A percentile compares a stretch with the other conserved stretches of the same genome.
These are phyloP conservation scores for Lagorchestes hirsutus DNA, from an alignment of 2,797 vertebrate species.

Conservation along the genomic window DNA sequence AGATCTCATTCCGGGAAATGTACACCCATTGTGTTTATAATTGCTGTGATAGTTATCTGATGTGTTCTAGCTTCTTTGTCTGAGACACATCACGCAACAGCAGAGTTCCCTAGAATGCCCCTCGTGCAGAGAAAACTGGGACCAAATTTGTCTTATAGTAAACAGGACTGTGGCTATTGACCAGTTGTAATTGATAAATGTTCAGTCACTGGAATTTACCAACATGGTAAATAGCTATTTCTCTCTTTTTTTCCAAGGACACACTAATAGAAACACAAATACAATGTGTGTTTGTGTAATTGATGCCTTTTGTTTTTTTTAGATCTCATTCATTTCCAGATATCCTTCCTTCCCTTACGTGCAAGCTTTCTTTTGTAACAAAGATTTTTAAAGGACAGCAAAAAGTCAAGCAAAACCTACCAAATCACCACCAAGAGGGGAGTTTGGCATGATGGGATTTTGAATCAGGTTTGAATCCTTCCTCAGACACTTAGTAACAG, in stretches of 20 bases:
- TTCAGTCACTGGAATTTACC: neutral
- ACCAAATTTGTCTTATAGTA: neutral
- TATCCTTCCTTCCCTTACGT: neutral
- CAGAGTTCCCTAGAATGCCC: neutral
- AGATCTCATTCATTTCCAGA: neutral
- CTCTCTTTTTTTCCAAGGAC: neutral
- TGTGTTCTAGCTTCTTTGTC: conserved; percentile 66
- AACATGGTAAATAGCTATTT: neutral
- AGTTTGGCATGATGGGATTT: neutral
- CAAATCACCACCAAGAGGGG: neutral
- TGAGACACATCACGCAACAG: conserved; percentile 70
- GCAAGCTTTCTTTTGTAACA: neutral
- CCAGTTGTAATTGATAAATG: neutral
- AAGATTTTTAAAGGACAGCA: neutral
- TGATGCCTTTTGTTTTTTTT: neutral
- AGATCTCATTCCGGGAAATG: conserved; percentile 75
- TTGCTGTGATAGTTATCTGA: conserved; percentile 77
- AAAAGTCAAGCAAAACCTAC: neutral
- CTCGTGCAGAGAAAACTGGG: neutral
- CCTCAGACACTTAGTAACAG: neutral
- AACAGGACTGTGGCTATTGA: neutral
- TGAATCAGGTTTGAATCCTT: neutral
- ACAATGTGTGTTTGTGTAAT: neutral
- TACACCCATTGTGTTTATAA: conserved; percentile 79
- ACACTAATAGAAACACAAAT: neutral